Base-by-base conservation (phyloP, 2,888 invertebrate species). In the Pristionchus maxplancki region DNA sequence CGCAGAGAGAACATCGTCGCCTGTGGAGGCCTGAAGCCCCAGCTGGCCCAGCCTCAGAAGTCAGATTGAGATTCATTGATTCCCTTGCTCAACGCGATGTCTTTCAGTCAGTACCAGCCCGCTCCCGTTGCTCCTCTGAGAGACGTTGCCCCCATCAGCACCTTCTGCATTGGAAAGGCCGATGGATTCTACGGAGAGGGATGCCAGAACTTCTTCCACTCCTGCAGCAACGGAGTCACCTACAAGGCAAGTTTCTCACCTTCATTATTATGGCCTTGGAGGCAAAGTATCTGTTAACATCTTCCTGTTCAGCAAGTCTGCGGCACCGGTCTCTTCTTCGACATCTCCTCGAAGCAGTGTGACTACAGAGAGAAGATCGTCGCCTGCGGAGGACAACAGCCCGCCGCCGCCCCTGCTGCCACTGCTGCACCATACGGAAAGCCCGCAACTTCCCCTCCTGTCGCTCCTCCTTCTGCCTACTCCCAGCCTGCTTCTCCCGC, bases 111-210 rank as follows among this genome's bases (percentile, higher is more conserved):
- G 67, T 34, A 28, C 17, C 31, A 34, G 31, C 3, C 50, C 40
- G 34, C 84, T 24, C 58, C 84, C 31, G 84, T 84, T 24, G 17
- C 58, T 24, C 40, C 84, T 17, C 8, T 44, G 37, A n/a, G 44
- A 34, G 40, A 37, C 84, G 58, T 58, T 40, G 85, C 40, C 9
- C 62, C 34, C 62, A 28, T 13, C 28, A 37, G 37, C 58, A 85
- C 34, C 24, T 85, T 85, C 64, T 85, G 85, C n/a, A 6, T n/a
- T 40, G 67, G 85, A 64, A 62, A 64, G 64, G 20, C 48, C 24
- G 74, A 87, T 20, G 87, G 87, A 58, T 87, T 87, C 74, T 74
- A 87, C 74, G 87, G 67, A 28, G n/a, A 28, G 20, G 87, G 87
- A 67, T 87, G 87, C n/a, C 71, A 48, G 37, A 71, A 50, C 37